These are phyloP conservation scores for Temnothorax curvispinosus DNA, from an alignment of 1,140 invertebrate genomes.

Conservation along the genomic window DNA sequence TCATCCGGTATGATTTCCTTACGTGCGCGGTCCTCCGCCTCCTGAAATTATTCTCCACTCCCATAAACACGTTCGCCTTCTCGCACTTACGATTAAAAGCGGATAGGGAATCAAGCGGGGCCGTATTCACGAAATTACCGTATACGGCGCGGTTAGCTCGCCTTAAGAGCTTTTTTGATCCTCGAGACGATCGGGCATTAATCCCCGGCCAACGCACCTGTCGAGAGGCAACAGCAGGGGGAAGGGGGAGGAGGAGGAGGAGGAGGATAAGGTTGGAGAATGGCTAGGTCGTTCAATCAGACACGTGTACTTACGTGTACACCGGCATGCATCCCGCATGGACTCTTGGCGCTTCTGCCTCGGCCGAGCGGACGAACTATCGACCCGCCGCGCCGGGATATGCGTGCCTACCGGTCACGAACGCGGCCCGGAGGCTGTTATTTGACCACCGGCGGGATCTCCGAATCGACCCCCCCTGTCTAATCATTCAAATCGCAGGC, in stretches of 20 bases:
- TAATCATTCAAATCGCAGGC: slow-evolving; percentile 81
- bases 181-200: slow-evolving; percentile 55
- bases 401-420: slow-evolving; percentile 74
- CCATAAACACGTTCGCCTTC: slow-evolving; percentile 56
- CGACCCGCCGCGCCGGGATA: slow-evolving; percentile 60
- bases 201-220: slow-evolving; percentile 67
- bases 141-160: slow-evolving; percentile 44
- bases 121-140: slow-evolving; percentile 56
- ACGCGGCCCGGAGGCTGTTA: slow-evolving; percentile 76
- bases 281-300: slow-evolving; percentile 61
- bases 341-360: slow-evolving; percentile 39
- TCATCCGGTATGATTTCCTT: slow-evolving; percentile 10
- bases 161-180: slow-evolving; percentile 63
- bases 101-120: slow-evolving; percentile 41
- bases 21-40: slow-evolving; percentile 43
- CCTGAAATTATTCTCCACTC: slow-evolving; percentile 64
- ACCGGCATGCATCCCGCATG: slow-evolving; percentile 23
- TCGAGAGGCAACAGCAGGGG: slow-evolving; percentile 34
- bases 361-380: slow-evolving; percentile 65
- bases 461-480: slow-evolving; percentile 75
- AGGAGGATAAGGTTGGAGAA: slow-evolving; percentile 49
- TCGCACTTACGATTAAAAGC: slow-evolving; percentile 65
- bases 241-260: background rate
- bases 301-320: slow-evolving; percentile 65
- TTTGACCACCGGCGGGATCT: slow-evolving; percentile 76